These are phyloP conservation scores for Shargacucullia verbasci DNA, from an alignment of 2,888 invertebrate genomes.

Conservation along the genomic window DNA sequence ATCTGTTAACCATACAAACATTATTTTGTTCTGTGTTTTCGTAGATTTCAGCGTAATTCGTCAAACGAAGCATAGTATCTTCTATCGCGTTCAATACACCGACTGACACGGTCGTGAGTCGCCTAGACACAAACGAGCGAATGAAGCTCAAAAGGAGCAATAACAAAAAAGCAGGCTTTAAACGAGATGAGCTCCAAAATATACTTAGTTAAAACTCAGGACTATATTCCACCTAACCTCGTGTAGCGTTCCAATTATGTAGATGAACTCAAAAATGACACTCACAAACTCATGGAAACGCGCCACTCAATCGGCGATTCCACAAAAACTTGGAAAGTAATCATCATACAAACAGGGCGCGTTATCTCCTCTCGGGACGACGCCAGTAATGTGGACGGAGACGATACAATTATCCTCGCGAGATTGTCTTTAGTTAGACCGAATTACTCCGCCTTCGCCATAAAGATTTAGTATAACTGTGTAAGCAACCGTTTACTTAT, in stretches of 20 bases:
- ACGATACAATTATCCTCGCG: conserved; percentile 64
- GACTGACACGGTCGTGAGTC: too few species aligned
- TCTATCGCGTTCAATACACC: too few species aligned
- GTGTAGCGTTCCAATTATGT: conserved; percentile 44
- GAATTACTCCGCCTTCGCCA: conserved; percentile 56
- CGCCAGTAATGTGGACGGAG: conserved; percentile 54
- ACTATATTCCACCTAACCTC: conserved; percentile 25
- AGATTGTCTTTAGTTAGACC: conserved; percentile 64
- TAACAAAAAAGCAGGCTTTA: conserved; percentile 28
- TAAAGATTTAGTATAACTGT: conserved; percentile 60
- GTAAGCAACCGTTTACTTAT: conserved; percentile 45
- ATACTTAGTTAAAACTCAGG: conserved; percentile 28
- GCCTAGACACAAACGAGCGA: too few species aligned
- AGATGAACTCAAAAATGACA: conserved; percentile 43
- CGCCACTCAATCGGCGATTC: conserved; percentile 43
- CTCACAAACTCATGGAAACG: conserved; percentile 22
- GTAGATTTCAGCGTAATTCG: too few species aligned
- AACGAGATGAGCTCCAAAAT: conserved; percentile 33
- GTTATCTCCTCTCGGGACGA: conserved; percentile 57
- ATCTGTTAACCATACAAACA: too few species aligned
- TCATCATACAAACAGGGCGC: conserved; percentile 55
- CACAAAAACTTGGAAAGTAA: conserved; percentile 59
- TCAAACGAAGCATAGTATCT: too few species aligned
- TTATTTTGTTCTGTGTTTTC: too few species aligned
- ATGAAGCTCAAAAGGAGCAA: conserved; percentile 21